These are phyloP conservation scores for Etheostoma perlongum DNA, from an alignment of 2,797 vertebrate genomes.

Conservation along the genomic window DNA sequence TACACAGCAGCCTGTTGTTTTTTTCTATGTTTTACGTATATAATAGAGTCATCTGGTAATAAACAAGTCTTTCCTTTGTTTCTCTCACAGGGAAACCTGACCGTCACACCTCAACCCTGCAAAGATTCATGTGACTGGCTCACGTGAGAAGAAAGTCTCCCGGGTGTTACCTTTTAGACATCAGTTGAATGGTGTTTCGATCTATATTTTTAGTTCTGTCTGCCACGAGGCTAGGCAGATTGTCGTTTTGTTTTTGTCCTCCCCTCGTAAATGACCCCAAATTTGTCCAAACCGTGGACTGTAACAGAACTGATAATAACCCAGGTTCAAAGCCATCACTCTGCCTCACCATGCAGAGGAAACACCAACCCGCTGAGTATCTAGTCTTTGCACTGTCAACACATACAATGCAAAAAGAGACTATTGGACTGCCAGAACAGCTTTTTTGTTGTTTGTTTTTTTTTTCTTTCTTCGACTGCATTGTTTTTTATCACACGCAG, in stretches of 20 bases:
- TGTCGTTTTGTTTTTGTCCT: constrained; percentile 52
- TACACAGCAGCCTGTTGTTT: background rate
- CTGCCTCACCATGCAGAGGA: constrained; percentile 77
- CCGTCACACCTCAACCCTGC: constrained; percentile 88
- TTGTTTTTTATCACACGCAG: constrained; percentile 73
- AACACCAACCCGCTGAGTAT: constrained; percentile 82
- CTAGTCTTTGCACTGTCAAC: constrained; percentile 86
- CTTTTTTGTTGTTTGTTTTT: constrained; percentile 53
- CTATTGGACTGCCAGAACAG: constrained; percentile 79
- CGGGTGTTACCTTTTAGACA: constrained; percentile 91
- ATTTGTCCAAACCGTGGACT: constrained; percentile 80
- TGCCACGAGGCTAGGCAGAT: constrained; percentile 86
- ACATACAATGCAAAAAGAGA: constrained; percentile 83
- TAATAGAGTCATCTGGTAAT: background rate
- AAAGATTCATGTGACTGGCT: constrained; percentile 95
- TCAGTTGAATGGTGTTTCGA: constrained; percentile 99
- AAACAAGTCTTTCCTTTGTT: constrained; percentile 15
- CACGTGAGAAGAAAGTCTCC: constrained; percentile 87
- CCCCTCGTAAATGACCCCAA: constrained; percentile 68
- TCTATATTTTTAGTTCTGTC: constrained; percentile 87
- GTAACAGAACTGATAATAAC: constrained; percentile 78
- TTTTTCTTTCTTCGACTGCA: constrained; percentile 67
- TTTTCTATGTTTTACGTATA: background rate
- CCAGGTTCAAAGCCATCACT: constrained; percentile 91
- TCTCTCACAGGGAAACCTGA: constrained; percentile 84